Conservation (phyloP, 2,113 vertebrate genomes). For the Hassar affinis region DNA sequence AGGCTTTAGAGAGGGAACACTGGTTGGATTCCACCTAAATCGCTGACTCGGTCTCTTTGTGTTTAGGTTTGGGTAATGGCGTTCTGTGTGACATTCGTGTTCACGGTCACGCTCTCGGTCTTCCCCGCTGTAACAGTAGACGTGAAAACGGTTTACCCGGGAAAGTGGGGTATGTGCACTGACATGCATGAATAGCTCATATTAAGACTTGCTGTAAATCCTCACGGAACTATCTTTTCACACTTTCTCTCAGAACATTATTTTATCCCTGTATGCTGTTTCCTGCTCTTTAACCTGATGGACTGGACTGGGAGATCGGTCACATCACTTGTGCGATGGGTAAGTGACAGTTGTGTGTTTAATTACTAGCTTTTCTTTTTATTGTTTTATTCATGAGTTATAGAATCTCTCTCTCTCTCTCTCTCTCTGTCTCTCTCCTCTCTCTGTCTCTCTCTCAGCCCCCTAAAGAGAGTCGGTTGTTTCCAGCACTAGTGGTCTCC, state of each 20-base stretch:
- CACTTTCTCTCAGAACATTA: slow-evolving; percentile 65
- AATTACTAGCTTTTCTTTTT: not conserved
- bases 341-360: slow-evolving; percentile 52
- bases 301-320: slow-evolving; percentile 80
- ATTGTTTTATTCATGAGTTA: not conserved
- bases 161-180: slow-evolving; percentile 74
- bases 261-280: slow-evolving; percentile 83
- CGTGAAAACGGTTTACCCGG: slow-evolving; percentile 64
- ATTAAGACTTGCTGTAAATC: not conserved
- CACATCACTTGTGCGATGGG: slow-evolving; percentile 78
- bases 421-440: not conserved
- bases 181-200: not conserved
- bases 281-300: slow-evolving; percentile 80
- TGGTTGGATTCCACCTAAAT: not conserved
- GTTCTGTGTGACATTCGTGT: slow-evolving; percentile 81
- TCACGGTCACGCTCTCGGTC: slow-evolving; percentile 83
- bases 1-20: not conserved
- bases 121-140: slow-evolving; percentile 84
- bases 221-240: not conserved
- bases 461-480: slow-evolving; percentile 69
- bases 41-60: not conserved
- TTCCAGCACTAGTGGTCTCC: slow-evolving; percentile 74
- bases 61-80: slow-evolving; percentile 83
- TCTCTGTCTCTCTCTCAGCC: slow-evolving; percentile 67
- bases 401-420: not conserved